A percentile compares a stretch with the other conserved stretches of the same genome.
phyloP scores from a whole-genome alignment of 1,140 invertebrate genomes.

The Atopsyche davidsoni region DNA sequence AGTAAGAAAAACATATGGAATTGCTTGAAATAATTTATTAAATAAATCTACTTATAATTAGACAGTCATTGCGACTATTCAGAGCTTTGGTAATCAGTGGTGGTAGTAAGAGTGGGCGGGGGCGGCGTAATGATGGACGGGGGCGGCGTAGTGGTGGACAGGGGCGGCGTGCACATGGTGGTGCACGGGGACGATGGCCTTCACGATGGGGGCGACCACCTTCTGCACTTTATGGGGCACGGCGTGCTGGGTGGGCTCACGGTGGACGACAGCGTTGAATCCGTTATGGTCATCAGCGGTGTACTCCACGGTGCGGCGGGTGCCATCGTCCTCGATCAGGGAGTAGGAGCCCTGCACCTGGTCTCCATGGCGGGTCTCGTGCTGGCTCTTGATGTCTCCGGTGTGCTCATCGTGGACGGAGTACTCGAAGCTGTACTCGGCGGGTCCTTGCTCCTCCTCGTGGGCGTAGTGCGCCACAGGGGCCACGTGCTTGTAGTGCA shows the following conservation, averaged over 20 bases:
- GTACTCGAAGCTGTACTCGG: slow-evolving; percentile 50
- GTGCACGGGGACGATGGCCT: slow-evolving; percentile 32
- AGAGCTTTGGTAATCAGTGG: slow-evolving; percentile 22
- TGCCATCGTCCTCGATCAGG: slow-evolving; percentile 59
- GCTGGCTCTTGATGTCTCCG: slow-evolving; percentile 56
- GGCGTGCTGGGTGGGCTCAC: slow-evolving; percentile 47
- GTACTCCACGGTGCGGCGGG: slow-evolving; percentile 64
- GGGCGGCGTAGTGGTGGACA: slow-evolving; percentile 32
- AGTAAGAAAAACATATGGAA: no score
- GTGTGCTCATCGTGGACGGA: slow-evolving; percentile 50
- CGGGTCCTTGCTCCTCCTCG: slow-evolving; percentile 36
- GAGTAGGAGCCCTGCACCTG: slow-evolving; percentile 56
- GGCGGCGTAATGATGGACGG: slow-evolving; percentile 28
- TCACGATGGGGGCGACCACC: slow-evolving; percentile 36
- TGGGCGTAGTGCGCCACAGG: slow-evolving; percentile 30
- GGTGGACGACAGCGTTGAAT: slow-evolving; percentile 61
- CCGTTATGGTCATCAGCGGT: slow-evolving; percentile 66
- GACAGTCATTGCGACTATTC: neutral
- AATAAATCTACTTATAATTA: neutral
- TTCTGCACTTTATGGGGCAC: slow-evolving; percentile 38
- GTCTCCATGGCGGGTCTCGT: slow-evolving; percentile 54
- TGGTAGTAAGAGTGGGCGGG: slow-evolving; percentile 28
- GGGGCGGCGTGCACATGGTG: slow-evolving; percentile 31
- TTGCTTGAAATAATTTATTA: no score
- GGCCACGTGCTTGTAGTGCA: slow-evolving; percentile 24